Evolutionary conservation across 2,113 vertebrate species (phyloP).

Genomic region (Psammodynastes pulverulentus): DNA sequence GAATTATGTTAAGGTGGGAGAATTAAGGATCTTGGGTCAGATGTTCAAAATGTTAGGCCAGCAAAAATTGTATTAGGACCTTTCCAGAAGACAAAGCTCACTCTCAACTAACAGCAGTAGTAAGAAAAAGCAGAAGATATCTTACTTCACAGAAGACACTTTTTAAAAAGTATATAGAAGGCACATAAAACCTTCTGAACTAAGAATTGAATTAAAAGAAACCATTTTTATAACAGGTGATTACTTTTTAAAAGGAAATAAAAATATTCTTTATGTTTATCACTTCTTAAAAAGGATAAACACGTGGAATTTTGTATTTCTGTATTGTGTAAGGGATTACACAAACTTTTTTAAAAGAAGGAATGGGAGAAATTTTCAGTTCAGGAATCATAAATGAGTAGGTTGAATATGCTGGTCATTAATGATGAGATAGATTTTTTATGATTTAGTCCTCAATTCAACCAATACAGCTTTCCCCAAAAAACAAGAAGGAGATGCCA

Average conservation of each 20-base stretch:
- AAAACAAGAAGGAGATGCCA: neutral
- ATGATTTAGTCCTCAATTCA: neutral
- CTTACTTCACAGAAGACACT: neutral
- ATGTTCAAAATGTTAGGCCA: neutral
- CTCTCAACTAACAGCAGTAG: neutral
- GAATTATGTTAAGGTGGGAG: neutral
- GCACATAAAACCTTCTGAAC: neutral
- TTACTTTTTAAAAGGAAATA: neutral
- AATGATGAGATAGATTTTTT: neutral
- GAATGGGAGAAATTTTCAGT: neutral
- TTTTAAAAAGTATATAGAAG: neutral
- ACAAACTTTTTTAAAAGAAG: neutral
- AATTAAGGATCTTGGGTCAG: conserved; percentile 42
- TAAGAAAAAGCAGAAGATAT: neutral
- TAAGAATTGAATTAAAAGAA: neutral
- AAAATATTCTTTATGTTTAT: neutral
- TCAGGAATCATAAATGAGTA: neutral
- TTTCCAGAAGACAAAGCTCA: conserved; percentile 21
- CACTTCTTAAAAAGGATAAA: neutral
- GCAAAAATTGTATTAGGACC: neutral
- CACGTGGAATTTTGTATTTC: neutral
- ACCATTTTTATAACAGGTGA: neutral
- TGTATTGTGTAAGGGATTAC: neutral
- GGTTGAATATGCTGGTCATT: neutral
- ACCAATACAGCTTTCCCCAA: neutral